phyloP scores from a whole-genome alignment of 2,797 vertebrate species.

The Silurus aristotelis region DNA sequence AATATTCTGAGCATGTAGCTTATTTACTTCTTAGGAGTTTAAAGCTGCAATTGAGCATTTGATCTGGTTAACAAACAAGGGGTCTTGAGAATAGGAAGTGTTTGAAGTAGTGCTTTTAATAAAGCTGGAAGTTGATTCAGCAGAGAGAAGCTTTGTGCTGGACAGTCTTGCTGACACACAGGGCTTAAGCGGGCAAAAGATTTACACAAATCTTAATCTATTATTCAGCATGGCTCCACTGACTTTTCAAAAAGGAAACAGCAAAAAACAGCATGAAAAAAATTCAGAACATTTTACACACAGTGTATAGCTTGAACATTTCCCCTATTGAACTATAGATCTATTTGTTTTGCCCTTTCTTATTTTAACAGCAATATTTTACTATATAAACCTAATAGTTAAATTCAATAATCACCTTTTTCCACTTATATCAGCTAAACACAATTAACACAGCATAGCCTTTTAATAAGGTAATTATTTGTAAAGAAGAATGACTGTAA shows the following conservation, averaged over 20 bases:
- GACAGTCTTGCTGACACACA: slow-evolving; percentile 57
- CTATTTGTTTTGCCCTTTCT: neutral
- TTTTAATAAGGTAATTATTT: neutral
- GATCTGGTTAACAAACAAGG: slow-evolving; percentile 24
- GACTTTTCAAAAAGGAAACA: slow-evolving; percentile 65
- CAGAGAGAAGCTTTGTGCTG: slow-evolving; percentile 58
- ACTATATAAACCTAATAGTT: neutral
- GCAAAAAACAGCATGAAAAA: neutral
- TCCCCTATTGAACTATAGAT: neutral
- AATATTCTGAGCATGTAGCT: neutral
- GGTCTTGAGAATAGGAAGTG: slow-evolving; percentile 34
- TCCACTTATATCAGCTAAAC: neutral
- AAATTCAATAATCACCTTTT: neutral
- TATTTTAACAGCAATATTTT: neutral
- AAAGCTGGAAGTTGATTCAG: slow-evolving; percentile 68
- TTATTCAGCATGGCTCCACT: slow-evolving; percentile 75
- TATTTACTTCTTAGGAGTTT: neutral
- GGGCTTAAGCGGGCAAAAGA: slow-evolving; percentile 54
- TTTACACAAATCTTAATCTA: slow-evolving; percentile 71
- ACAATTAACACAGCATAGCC: neutral
- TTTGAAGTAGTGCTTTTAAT: slow-evolving; percentile 71
- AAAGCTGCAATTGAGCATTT: neutral
- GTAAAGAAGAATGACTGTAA: neutral
- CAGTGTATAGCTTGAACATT: neutral
- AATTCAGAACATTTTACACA: neutral